These are phyloP conservation scores for Speoplatyrhinus poulsoni DNA, from an alignment of 2,113 vertebrate genomes.

Conservation along the genomic window DNA sequence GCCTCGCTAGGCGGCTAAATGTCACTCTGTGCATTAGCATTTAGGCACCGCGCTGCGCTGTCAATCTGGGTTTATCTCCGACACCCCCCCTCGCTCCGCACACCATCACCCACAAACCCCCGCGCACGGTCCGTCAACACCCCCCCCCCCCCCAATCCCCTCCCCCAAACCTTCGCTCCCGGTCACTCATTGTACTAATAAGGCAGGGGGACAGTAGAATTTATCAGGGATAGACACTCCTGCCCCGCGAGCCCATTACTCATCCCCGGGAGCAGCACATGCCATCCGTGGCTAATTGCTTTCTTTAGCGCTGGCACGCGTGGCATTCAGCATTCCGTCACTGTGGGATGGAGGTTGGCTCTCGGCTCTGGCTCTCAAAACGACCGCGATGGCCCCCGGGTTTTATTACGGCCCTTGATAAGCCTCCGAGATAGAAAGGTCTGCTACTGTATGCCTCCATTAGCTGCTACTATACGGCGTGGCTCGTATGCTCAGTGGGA, in stretches of 20 bases:
- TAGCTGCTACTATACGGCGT: background rate
- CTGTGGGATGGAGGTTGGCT: constrained; percentile 9
- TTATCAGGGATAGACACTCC: constrained; percentile 73
- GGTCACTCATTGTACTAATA: constrained; percentile 72
- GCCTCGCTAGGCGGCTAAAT: constrained; percentile 64
- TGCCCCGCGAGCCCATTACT: constrained; percentile 75
- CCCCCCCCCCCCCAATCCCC: constrained; percentile 2
- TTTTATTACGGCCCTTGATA: background rate
- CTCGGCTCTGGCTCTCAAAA: background rate
- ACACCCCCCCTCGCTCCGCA: constrained; percentile 33
- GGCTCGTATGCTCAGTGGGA: constrained; percentile 17
- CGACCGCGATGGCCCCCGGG: background rate
- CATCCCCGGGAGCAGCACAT: constrained; percentile 69
- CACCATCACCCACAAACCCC: constrained; percentile 3
- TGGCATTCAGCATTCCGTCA: constrained; percentile 57
- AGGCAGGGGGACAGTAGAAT: constrained; percentile 67
- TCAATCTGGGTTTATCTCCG: constrained; percentile 79
- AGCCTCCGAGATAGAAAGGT: background rate
- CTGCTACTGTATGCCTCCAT: background rate
- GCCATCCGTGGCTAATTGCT: constrained; percentile 74
- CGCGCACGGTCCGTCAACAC: constrained; percentile 25
- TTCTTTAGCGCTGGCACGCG: constrained; percentile 65
- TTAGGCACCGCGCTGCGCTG: constrained; percentile 71
- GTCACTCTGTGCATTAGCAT: constrained; percentile 80
- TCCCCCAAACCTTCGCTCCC: constrained; percentile 26